These are phyloP conservation scores for Allophyes oxyacanthae DNA, from an alignment of 2,888 invertebrate species.

Conservation along the genomic window DNA sequence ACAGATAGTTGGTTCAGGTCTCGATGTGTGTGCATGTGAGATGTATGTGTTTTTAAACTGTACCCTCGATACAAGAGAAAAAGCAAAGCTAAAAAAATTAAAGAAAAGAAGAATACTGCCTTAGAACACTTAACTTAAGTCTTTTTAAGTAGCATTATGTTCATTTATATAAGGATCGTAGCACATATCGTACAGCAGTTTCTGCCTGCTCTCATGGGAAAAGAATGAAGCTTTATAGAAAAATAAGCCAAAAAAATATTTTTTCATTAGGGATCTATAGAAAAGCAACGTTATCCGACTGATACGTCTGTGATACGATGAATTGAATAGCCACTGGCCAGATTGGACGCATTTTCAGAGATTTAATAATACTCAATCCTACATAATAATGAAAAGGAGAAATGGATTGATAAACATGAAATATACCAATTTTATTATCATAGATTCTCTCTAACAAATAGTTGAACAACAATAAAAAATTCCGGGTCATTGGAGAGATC, in stretches of 20 bases:
- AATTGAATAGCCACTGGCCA: neutral
- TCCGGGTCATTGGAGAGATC: conserved; percentile 36
- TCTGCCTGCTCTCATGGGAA: too few species aligned
- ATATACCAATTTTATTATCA: conserved; percentile 1
- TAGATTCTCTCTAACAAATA: conserved; percentile 18
- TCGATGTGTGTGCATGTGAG: too few species aligned
- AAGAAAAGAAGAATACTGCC: too few species aligned
- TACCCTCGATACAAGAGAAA: too few species aligned
- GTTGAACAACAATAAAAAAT: conserved; percentile 28
- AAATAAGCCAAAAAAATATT: neutral
- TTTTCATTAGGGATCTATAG: neutral
- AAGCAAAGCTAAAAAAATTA: too few species aligned
- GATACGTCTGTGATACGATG: conserved; percentile 6
- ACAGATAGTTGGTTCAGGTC: too few species aligned
- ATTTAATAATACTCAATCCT: conserved; percentile 5
- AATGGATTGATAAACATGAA: neutral
- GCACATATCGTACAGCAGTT: too few species aligned
- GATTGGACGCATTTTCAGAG: neutral
- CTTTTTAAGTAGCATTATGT: too few species aligned
- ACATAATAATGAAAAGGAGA: neutral
- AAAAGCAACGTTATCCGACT: neutral
- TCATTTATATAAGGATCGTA: too few species aligned
- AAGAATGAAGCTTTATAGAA: too few species aligned
- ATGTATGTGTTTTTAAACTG: too few species aligned
- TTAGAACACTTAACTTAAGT: too few species aligned